Conservation (phyloP, 2,888 invertebrate genomes). For the Timema cristinae region DNA sequence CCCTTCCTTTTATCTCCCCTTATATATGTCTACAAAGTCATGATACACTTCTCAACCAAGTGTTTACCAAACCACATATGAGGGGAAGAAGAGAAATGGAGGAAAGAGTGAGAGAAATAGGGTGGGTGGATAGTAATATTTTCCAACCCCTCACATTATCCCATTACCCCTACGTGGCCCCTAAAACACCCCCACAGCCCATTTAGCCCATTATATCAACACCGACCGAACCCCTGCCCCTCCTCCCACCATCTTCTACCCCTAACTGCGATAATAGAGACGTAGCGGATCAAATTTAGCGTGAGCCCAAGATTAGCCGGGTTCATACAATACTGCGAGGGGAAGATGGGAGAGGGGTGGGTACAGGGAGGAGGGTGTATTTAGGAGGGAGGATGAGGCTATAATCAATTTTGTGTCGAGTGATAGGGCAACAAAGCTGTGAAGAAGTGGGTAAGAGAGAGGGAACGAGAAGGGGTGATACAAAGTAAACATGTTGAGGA, state of each 20-base stretch:
- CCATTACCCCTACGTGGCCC: conserved; percentile 21
- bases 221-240: conserved; percentile 45
- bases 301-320: conserved; percentile 38
- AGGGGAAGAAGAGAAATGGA: too few species aligned
- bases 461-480: too few species aligned
- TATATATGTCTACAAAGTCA: too few species aligned
- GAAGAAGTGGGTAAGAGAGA: too few species aligned
- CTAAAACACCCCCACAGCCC: conserved; percentile 23
- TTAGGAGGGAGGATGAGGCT: conserved; percentile 19
- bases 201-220: conserved; percentile 35
- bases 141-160: conserved; percentile 25
- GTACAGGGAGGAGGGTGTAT: neutral
- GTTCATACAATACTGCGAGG: conserved; percentile 26
- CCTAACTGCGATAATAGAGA: conserved; percentile 46
- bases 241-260: conserved; percentile 43
- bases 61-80: too few species aligned
- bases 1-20: too few species aligned
- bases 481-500: too few species aligned
- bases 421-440: conserved; percentile 24
- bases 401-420: conserved; percentile 30
- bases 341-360: conserved; percentile 14
- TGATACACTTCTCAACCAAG: too few species aligned
- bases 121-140: conserved; percentile 21
- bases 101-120: too few species aligned
- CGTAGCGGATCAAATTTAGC: conserved; percentile 43